These are phyloP conservation scores for Quiscalus mexicanus DNA, from an alignment of 2,113 vertebrate species.

Conservation along the genomic window DNA sequence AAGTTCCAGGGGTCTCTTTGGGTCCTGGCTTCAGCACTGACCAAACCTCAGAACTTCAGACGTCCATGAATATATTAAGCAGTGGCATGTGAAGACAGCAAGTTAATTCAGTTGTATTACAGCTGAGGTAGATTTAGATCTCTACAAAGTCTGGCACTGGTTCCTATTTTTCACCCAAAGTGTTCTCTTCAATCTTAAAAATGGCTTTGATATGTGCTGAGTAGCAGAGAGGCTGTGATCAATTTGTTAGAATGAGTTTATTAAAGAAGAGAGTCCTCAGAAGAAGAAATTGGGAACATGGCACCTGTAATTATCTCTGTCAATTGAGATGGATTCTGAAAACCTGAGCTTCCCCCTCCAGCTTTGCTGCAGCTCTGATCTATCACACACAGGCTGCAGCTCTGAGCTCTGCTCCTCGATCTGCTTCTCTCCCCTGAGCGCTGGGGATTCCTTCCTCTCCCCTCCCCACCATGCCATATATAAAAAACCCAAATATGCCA, in stretches of 20 bases:
- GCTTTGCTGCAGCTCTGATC: neutral
- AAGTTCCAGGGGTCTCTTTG: neutral
- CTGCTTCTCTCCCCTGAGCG: neutral
- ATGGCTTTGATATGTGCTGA: slow-evolving; percentile 17
- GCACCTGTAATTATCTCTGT: slow-evolving; percentile 28
- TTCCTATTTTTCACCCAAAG: slow-evolving; percentile 32
- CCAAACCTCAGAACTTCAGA: neutral
- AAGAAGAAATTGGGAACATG: slow-evolving; percentile 46
- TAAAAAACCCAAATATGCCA: neutral
- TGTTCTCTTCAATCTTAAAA: slow-evolving; percentile 34
- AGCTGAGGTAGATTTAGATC: slow-evolving; percentile 3
- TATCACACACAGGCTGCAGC: neutral
- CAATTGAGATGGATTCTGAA: slow-evolving; percentile 26
- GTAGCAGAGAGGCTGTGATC: neutral
- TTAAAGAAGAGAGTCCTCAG: slow-evolving; percentile 29
- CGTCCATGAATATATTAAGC: neutral
- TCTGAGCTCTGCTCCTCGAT: neutral
- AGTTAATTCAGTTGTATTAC: neutral
- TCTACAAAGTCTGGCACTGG: neutral
- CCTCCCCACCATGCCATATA: neutral
- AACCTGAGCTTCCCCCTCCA: neutral
- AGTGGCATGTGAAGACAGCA: neutral
- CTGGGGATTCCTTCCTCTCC: neutral
- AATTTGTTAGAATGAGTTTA: slow-evolving; percentile 50
- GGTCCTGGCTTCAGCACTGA: neutral